Percentiles rank a stretch among this genome's conserved stretches.
Evolutionary conservation across 2,113 vertebrate genomes (phyloP).

Genomic region (Erinaceus europaeus): DNA sequence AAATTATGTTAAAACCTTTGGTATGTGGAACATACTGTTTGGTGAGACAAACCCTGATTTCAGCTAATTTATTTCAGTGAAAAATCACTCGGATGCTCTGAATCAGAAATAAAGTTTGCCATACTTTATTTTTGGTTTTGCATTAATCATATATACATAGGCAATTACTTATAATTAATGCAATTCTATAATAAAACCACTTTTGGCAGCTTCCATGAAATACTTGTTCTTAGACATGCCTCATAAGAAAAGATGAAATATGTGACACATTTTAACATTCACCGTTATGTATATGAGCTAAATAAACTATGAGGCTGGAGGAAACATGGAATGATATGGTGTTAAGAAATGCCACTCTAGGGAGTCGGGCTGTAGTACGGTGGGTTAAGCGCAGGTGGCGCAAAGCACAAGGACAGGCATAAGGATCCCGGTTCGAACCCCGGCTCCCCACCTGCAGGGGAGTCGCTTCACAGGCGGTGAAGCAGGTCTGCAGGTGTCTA

Average conservation of each 20-base stretch:
- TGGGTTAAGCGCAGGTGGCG: too few species aligned
- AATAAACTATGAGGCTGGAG: not conserved
- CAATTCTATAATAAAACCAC: not conserved
- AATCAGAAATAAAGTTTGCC: not conserved
- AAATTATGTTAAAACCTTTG: constrained; percentile 29
- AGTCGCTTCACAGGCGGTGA: too few species aligned
- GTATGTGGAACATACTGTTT: constrained; percentile 1
- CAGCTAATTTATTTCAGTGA: not conserved
- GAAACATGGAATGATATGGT: not conserved
- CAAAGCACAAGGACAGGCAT: too few species aligned
- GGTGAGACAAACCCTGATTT: not conserved
- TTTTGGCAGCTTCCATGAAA: not conserved
- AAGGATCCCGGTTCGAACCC: too few species aligned
- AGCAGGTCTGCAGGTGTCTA: too few species aligned
- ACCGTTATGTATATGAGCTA: not conserved
- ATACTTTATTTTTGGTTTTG: not conserved
- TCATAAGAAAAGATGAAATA: not conserved
- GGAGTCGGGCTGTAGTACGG: too few species aligned
- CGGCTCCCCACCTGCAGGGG: too few species aligned
- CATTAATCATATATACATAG: too few species aligned
- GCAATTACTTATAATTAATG: not conserved
- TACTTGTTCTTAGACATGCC: not conserved
- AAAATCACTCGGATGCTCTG: constrained; percentile 3
- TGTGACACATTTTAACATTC: not conserved
- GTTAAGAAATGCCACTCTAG: not conserved